Evolutionary conservation across 2,113 vertebrate species (phyloP), one percentile per base, ranked within the genome.

Genomic region (Scomber japonicus): DNA sequence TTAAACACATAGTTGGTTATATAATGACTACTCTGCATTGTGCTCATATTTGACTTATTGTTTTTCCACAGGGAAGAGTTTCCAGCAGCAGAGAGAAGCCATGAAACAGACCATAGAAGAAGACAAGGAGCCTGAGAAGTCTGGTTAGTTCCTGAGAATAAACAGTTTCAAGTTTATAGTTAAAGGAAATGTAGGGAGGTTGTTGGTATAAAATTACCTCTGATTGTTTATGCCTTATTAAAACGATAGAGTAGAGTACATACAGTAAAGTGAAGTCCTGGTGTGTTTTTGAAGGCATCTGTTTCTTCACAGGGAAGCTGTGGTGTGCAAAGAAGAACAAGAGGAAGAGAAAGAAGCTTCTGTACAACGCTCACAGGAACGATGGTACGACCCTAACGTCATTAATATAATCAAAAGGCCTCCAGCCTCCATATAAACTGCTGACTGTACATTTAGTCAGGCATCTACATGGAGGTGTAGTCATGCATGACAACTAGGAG

Each of bases 321-420:
- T 99, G 98, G 98, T 99, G 98, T 9, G 98, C 97, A 0, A 99
- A 99, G 94, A 99, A 99, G 88, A 99, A 99, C 94, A 99, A 99
- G 94, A 97, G 97, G 95, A 99, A 99, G 86, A 95, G 98, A 83
- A 99, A 99, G 95, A 99, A 99, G 76, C 92, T 98, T 83, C 93
- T 96, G 48, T 98, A 97, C 91, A 99, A 98, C 57, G 94, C 96
- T 74, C 97, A 98, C 94, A 97, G 95, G 95, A 98, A 97, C 60
- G 98, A 99, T 78, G 97, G 98, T 99, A 83, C 10, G 71, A 40
- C 3, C 15, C 30, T 1, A 2, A 49, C 49, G 9, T n/a, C 11
- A 17, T 68, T 12, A 10, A 17, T 21, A 19, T 10, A 40, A 40
- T 40, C 35, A 40, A 40, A 40, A 40, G 35, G 35, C 35, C 24